Conservation (phyloP, 2,888 invertebrate genomes). For the Strigamia maritima region DNA sequence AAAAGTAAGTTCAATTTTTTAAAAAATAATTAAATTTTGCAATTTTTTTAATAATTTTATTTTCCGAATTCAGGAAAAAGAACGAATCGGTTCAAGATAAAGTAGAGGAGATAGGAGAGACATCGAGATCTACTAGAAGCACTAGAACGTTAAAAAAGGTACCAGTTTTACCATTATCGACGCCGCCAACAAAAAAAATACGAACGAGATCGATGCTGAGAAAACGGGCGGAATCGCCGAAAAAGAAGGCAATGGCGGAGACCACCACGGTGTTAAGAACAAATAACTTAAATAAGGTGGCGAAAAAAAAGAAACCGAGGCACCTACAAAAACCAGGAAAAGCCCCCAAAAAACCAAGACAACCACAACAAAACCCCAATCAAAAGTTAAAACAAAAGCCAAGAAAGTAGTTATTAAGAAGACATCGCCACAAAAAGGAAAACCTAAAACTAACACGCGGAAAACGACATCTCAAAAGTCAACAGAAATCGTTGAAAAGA, state of each 20-base stretch:
- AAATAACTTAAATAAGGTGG: background rate
- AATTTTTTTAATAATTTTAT: too few species aligned
- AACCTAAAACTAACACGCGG: background rate
- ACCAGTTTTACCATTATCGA: background rate
- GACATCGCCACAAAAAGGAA: background rate
- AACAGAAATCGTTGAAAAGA: background rate
- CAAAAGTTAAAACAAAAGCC: slow-evolving; percentile 19
- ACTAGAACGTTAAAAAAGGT: background rate
- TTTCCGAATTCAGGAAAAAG: background rate
- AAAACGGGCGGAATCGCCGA: background rate
- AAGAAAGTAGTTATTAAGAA: background rate
- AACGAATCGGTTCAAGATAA: background rate
- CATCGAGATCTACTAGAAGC: background rate
- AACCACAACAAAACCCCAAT: background rate
- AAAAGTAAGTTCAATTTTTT: background rate
- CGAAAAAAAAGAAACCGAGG: background rate
- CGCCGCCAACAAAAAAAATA: background rate
- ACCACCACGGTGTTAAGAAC: background rate
- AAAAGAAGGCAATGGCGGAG: background rate
- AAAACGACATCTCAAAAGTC: background rate
- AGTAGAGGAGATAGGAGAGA: background rate
- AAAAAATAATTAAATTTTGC: background rate
- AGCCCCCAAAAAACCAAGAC: background rate
- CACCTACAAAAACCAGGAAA: background rate
- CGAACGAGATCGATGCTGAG: slow-evolving; percentile 5